Evolutionary conservation across 2,888 invertebrate genomes (phyloP).

Genomic region (Apodemia mormo): DNA sequence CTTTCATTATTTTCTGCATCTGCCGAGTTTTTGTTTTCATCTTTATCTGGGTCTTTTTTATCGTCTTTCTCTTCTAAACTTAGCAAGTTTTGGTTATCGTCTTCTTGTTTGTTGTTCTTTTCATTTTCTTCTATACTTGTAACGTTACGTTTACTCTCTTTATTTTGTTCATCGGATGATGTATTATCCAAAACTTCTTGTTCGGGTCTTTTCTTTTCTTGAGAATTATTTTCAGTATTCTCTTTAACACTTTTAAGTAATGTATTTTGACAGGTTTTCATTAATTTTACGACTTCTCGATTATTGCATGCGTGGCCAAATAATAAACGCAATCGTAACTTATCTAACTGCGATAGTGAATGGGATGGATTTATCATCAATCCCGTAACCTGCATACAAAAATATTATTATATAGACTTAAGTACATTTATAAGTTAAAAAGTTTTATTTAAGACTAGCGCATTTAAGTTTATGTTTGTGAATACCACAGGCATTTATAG

Average conservation of each 20-base stretch:
- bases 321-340: conserved; percentile 54
- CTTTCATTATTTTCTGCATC: conserved; percentile 8
- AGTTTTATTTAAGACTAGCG: too few species aligned
- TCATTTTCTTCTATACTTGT: conserved; percentile 1
- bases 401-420: neutral
- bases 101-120: neutral
- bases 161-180: neutral
- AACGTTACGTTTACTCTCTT: neutral
- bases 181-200: neutral
- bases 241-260: neutral
- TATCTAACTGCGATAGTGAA: conserved; percentile 57
- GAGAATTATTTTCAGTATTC: neutral
- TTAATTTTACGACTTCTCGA: conserved; percentile 50
- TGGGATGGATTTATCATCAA: conserved; percentile 50
- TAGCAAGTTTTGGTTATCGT: neutral
- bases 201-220: neutral
- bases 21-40: neutral
- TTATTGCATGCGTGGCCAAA: conserved; percentile 63
- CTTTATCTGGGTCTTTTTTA: too few species aligned
- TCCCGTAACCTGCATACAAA: conserved; percentile 51
- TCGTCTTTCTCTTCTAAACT: too few species aligned
- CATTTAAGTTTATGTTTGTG: too few species aligned
- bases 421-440: too few species aligned
- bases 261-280: conserved; percentile 51
- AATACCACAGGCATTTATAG: too few species aligned